These are phyloP conservation scores for Alitta virens DNA, from an alignment of 2,888 invertebrate genomes.

Conservation along the genomic window DNA sequence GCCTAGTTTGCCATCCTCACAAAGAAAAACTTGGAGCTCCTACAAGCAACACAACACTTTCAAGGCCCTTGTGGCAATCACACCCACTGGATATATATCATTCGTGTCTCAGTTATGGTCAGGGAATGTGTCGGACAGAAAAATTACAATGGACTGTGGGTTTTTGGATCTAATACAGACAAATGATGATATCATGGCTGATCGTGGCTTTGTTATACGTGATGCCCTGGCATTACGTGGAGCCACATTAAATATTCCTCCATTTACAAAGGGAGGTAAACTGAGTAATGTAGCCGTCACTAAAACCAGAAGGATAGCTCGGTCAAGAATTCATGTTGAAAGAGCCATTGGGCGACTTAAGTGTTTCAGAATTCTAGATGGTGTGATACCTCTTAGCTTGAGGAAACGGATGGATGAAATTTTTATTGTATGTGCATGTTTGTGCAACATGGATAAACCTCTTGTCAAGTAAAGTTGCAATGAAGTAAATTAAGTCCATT, in stretches of 20 bases:
- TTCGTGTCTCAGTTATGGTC: neutral
- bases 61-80: neutral
- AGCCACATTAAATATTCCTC: neutral
- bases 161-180: neutral
- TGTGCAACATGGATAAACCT: too few relatives aligned
- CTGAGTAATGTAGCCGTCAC: neutral
- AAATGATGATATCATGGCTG: constrained; percentile 2
- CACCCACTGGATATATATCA: neutral
- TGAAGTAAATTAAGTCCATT: too few relatives aligned
- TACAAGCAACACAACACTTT: neutral
- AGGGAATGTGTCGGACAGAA: neutral
- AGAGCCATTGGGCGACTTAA: too few relatives aligned
- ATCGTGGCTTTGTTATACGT: neutral
- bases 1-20: neutral
- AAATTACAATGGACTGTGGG: neutral
- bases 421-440: too few relatives aligned
- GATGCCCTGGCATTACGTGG: neutral
- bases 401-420: too few relatives aligned
- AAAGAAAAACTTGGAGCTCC: neutral
- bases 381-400: too few relatives aligned
- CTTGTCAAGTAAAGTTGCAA: too few relatives aligned
- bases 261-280: neutral
- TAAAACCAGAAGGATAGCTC: neutral
- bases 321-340: neutral
- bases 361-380: too few relatives aligned